Conservation (phyloP, 1,140 invertebrate genomes). For the Gonioctena quinquepunctata region DNA sequence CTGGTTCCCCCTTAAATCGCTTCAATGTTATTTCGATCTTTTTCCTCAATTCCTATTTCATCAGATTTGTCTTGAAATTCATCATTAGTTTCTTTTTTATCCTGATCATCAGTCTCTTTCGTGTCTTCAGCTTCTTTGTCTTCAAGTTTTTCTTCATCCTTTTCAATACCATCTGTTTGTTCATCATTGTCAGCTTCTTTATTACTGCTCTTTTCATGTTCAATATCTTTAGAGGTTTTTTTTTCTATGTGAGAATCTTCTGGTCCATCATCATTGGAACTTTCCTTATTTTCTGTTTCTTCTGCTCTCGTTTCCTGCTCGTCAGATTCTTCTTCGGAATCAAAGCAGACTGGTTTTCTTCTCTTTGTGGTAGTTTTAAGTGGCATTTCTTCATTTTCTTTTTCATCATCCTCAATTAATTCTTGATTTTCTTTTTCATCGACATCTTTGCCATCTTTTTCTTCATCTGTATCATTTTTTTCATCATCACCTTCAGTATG, state of each 20-base stretch:
- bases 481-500: not conserved
- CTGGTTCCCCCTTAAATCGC: not conserved
- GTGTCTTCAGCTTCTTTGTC: not conserved
- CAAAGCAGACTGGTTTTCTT: too few species aligned
- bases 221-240: too few species aligned
- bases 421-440: too few species aligned
- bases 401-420: too few species aligned
- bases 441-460: not conserved
- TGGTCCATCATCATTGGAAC: not conserved
- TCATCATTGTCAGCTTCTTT: not conserved
- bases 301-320: not conserved
- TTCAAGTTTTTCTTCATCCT: not conserved
- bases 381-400: too few species aligned
- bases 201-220: not conserved
- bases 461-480: not conserved
- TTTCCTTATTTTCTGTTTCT: not conserved
- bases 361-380: too few species aligned
- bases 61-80: not conserved
- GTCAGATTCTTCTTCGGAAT: not conserved
- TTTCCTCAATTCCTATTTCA: not conserved
- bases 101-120: not conserved
- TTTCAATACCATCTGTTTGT: not conserved
- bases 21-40: not conserved
- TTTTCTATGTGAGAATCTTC: not conserved
- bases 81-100: not conserved